Base-by-base conservation (phyloP, 35 echinoderm and acorn worm genomes). In the Stichopus chloronotus region DNA sequence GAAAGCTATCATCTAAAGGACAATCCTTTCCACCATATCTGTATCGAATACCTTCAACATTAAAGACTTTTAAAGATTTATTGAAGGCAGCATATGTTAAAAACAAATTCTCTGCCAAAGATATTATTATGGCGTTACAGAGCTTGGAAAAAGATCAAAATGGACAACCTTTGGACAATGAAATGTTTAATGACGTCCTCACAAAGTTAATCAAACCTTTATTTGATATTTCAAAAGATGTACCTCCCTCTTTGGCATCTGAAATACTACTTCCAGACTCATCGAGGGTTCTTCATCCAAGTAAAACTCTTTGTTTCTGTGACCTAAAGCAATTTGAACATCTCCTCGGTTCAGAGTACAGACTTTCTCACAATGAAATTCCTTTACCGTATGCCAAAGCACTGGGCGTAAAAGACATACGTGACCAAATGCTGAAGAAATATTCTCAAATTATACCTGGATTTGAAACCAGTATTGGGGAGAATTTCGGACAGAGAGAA, bases 401-500 rank as follows among this genome's bases (percentile, higher is more conserved):
- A 14, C 77, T 94, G 7, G 84, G 89, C 8, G 63, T 94, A 14
- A 79, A 53, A 25, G 87, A 91, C 53, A 43, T 94, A 30, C 72
- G 93, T 54, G 58, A 65, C 24, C 87, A 84, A 63, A 63, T 83
- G 88, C 88, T 94, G 6, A 71, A 81, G 13, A 9, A 52, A 14
- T 91, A 85, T 71, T 63, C 61, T 57, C 61, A 72, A 9, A 30
- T 9, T 59, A 55, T 93, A 9, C 92, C 92, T 87, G 91, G 84
- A 76, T 54, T 24, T 88, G 13, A 24, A 12, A 22, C 86, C 71
- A 4, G 74, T 43, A 58, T 19, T 11, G 21, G 72, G 25, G 57
- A 72, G 61, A 76, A 53, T 7, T 98, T 98, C 86, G 96, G 96
- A 4, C 96, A 98, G 94, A 56, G 53, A 25, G 92, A 98, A 76